A percentile compares a stretch with the other conserved stretches of the same genome.
Conservation (phyloP, 2,113 vertebrate species). For the Leucosticte australis region DNA sequence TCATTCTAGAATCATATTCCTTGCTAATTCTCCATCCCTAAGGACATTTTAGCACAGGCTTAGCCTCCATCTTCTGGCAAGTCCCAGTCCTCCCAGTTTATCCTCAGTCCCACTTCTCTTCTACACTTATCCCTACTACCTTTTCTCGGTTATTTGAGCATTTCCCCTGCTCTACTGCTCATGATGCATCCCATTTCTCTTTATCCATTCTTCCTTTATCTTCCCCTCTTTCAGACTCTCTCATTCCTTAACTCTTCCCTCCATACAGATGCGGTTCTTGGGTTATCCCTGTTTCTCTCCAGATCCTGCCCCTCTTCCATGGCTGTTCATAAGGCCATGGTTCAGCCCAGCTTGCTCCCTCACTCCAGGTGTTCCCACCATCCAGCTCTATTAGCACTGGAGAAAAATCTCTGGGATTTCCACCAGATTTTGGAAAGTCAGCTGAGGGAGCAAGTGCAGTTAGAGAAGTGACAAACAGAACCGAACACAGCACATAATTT, state of each 20-base stretch:
- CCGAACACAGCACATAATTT: background rate
- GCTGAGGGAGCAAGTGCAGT: background rate
- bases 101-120: background rate
- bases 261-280: rapidly evolving
- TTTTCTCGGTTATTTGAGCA: background rate
- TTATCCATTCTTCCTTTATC: background rate
- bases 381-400: background rate
- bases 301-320: background rate
- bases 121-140: background rate
- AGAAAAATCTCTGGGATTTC: background rate
- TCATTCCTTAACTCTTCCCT: background rate
- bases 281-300: background rate
- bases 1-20: background rate
- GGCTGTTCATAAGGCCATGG: background rate
- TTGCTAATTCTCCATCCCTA: background rate
- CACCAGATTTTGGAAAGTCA: background rate
- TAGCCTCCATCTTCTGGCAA: background rate
- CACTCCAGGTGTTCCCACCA: background rate
- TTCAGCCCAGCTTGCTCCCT: background rate
- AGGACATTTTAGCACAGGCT: background rate
- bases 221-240: background rate
- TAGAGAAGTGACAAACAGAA: background rate
- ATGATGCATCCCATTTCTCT: background rate
- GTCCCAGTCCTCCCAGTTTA: background rate
- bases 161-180: background rate